Conservation (phyloP, 2,113 vertebrate genomes). For the Lipotes vexillifer region DNA sequence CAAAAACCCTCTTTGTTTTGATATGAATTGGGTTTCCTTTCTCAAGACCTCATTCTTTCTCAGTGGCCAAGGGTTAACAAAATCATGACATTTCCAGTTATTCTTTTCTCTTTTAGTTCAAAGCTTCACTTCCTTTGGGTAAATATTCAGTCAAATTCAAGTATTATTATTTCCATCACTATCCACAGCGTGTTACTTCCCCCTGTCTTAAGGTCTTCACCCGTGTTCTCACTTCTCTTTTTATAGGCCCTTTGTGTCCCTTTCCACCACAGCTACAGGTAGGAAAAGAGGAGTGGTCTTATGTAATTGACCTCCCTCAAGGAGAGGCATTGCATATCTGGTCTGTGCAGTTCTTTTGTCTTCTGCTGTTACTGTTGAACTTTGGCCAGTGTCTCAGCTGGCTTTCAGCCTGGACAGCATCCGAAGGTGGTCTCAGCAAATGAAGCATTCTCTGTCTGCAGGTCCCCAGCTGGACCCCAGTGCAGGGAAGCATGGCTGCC, state of each 20-base stretch:
- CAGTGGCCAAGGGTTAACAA: background rate
- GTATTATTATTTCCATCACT: background rate
- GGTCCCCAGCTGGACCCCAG: too few relatives aligned
- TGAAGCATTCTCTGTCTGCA: background rate
- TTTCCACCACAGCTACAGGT: too few relatives aligned
- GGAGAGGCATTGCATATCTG: background rate
- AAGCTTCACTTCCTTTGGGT: conserved; percentile 19
- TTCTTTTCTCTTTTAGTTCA: conserved; percentile 37
- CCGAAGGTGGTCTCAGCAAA: background rate
- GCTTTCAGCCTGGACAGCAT: background rate
- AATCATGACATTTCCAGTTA: conserved; percentile 52
- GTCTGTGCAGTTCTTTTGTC: background rate
- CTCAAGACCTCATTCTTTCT: background rate
- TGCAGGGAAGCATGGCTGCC: background rate
- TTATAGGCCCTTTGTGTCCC: accelerated
- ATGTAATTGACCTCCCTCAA: background rate
- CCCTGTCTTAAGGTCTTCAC: background rate
- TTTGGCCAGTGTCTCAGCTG: background rate
- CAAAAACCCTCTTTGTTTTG: background rate
- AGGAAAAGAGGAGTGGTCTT: background rate
- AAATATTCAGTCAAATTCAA: background rate
- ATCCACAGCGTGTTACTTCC: background rate
- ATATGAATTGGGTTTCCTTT: conserved; percentile 21
- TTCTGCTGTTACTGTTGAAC: background rate
- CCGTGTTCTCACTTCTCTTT: background rate